These are phyloP conservation scores for Nipponacmea schrenckii DNA, from an alignment of 2,888 invertebrate species.

Conservation along the genomic window DNA sequence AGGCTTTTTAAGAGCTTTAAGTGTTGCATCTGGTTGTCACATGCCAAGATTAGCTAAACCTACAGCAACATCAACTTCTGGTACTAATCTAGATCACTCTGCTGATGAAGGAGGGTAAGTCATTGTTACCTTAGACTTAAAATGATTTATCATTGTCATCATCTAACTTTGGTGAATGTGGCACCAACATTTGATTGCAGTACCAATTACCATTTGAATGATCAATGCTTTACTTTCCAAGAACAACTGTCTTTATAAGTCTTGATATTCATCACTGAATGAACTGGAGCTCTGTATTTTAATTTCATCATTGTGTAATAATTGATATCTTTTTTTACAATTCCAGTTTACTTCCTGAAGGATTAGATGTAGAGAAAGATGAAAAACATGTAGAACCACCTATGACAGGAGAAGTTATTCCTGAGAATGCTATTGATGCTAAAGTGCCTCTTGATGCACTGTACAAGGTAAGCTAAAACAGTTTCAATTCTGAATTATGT, in stretches of 20 bases:
- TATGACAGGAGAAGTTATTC: constrained; percentile 53
- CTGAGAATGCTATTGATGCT: constrained; percentile 56
- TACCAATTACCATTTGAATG: no score
- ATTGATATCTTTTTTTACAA: neutral
- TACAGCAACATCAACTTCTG: neutral
- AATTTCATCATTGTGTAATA: no score
- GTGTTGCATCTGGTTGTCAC: constrained; percentile 60
- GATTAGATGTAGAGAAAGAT: constrained; percentile 24
- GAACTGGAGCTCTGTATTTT: no score
- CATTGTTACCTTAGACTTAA: neutral
- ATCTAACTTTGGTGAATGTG: neutral
- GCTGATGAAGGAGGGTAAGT: constrained; percentile 21
- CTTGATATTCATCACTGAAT: no score
- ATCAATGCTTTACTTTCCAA: no score
- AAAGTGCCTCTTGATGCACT: constrained; percentile 58
- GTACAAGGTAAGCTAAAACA: constrained; percentile 38
- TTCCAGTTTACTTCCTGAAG: neutral
- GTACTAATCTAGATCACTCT: no score
- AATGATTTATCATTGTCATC: neutral
- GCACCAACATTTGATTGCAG: no score
- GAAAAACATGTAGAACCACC: constrained; percentile 38
- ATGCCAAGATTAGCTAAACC: constrained; percentile 58
- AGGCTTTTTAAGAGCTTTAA: constrained; percentile 66
- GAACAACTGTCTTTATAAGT: no score
- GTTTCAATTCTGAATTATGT: no score